Evolutionary conservation across 2,888 invertebrate genomes (phyloP).

Genomic region (Apoderus coryli): DNA sequence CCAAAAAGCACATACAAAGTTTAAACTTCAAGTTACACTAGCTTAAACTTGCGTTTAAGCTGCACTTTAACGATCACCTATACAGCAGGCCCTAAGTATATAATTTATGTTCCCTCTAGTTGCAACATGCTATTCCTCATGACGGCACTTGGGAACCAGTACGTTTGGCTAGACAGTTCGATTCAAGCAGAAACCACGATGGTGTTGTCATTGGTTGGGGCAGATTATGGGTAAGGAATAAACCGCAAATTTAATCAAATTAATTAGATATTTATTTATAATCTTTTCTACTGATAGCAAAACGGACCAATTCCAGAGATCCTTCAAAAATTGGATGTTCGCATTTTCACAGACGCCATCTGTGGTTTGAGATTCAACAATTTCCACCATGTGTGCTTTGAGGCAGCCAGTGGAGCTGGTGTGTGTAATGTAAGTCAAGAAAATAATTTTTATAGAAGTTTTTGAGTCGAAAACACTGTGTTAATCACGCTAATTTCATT

Average conservation of each 20-base stretch:
- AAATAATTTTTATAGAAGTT: too few species aligned
- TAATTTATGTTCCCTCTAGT: slow-evolving; percentile 6
- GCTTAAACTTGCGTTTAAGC: too few species aligned
- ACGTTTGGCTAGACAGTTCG: slow-evolving; percentile 9
- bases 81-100: too few species aligned
- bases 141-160: slow-evolving; percentile 13
- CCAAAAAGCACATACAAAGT: too few species aligned
- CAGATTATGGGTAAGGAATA: slow-evolving; percentile 11
- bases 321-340: slow-evolving; percentile 13
- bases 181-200: slow-evolving; percentile 5
- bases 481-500: too few species aligned
- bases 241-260: slow-evolving; percentile 3
- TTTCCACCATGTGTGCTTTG: slow-evolving; percentile 13
- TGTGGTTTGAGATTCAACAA: slow-evolving; percentile 10
- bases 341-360: slow-evolving; percentile 9
- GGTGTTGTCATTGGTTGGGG: slow-evolving; percentile 16
- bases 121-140: slow-evolving; percentile 8
- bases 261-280: too few species aligned
- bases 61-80: too few species aligned
- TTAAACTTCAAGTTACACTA: too few species aligned
- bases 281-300: slow-evolving; percentile 9
- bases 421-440: slow-evolving; percentile 14
- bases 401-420: slow-evolving; percentile 10
- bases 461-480: too few species aligned
- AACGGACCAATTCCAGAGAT: slow-evolving; percentile 11